phyloP scores from a whole-genome alignment of 1,140 invertebrate species.

The Pantala flavescens region DNA sequence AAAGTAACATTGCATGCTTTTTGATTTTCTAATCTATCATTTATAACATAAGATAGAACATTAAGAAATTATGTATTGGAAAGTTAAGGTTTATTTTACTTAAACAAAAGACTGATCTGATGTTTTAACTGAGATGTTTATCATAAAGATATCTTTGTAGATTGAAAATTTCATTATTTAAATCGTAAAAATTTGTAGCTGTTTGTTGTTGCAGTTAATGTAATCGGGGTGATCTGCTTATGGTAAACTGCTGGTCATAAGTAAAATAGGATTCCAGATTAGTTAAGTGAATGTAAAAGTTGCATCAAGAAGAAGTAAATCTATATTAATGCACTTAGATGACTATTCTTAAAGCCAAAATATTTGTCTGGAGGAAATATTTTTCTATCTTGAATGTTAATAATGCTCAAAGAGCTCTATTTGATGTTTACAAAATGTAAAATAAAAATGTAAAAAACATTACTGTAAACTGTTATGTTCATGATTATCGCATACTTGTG shows the following conservation, averaged over 20 bases:
- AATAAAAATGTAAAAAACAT: not conserved
- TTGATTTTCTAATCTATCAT: no score
- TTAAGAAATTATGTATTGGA: no score
- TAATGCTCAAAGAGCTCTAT: not conserved
- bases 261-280: no score
- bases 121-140: not conserved
- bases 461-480: not conserved
- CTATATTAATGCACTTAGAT: not conserved
- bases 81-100: not conserved
- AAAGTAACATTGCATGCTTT: no score
- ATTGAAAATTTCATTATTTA: no score
- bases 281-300: no score
- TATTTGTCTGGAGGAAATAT: not conserved
- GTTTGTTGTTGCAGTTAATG: no score
- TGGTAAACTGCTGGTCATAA: no score
- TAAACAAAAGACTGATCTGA: not conserved
- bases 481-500: not conserved
- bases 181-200: no score
- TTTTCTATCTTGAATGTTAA: slow-evolving; percentile 1
- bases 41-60: no score
- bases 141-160: not conserved
- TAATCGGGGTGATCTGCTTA: no score
- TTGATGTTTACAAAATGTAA: slow-evolving; percentile 4
- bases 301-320: no score
- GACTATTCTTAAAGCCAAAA: not conserved